These are phyloP conservation scores for Phenganax stokvisi DNA, from an alignment of 92 coral and sea anemone species.

Conservation along the genomic window DNA sequence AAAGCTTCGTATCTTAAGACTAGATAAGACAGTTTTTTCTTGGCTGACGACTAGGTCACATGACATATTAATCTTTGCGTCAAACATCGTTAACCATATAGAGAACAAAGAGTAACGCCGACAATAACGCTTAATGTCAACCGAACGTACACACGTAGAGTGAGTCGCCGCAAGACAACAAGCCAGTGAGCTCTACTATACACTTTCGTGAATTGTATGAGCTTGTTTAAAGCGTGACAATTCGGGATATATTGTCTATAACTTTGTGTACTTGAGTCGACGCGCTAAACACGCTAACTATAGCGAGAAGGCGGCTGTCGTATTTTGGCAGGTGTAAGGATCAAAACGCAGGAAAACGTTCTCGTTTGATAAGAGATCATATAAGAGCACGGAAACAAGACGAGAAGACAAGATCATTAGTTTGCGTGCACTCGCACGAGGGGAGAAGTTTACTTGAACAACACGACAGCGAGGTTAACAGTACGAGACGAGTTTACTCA, in stretches of 20 bases:
- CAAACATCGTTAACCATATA: conserved; percentile 83
- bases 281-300: no score
- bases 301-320: no score
- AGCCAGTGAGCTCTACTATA: not conserved
- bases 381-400: not conserved
- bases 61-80: conserved; percentile 98
- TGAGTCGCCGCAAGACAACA: conserved; percentile 22
- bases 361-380: not conserved
- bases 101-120: conserved; percentile 40
- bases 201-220: no score
- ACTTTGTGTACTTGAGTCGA: no score
- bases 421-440: not conserved
- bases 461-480: not conserved
- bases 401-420: not conserved
- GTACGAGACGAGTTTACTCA: not conserved
- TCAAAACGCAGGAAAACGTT: not conserved
- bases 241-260: no score
- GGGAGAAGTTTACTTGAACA: conserved; percentile 5
- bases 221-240: no score
- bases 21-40: no score
- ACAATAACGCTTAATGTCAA: conserved; percentile 41
- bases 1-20: no score
- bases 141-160: conserved; percentile 16
- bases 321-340: not conserved
- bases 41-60: conserved; percentile 52